These are phyloP conservation scores for Semnopithecus entellus DNA, from an alignment of 2,113 vertebrate genomes.

Conservation along the genomic window DNA sequence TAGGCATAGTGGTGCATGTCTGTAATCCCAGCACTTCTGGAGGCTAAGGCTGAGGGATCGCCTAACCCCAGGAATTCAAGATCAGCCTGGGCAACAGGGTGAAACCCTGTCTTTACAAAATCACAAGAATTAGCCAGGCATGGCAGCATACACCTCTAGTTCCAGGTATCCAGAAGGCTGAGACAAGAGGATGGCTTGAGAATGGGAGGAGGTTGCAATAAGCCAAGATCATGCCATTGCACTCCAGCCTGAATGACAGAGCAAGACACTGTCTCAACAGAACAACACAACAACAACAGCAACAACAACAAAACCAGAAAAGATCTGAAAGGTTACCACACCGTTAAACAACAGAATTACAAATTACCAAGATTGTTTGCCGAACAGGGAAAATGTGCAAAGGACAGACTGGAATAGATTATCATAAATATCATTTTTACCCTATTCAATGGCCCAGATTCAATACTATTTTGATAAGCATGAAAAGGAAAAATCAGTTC, in stretches of 20 bases:
- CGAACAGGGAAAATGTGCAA: conserved; percentile 11
- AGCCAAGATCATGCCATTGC: not conserved
- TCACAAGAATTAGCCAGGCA: not conserved
- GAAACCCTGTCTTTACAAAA: not conserved
- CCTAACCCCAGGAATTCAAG: not conserved
- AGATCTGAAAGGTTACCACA: not conserved
- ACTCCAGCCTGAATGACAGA: not conserved
- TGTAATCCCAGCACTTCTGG: not conserved
- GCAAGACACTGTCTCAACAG: not conserved
- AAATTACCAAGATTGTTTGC: not conserved
- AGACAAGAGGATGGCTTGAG: not conserved
- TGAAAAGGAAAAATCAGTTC: not conserved
- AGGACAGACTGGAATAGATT: not conserved
- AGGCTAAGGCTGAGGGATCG: not conserved
- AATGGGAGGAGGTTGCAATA: not conserved
- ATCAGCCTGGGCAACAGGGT: not conserved
- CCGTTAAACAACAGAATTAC: not conserved
- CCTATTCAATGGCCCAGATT: not conserved
- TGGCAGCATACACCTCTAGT: not conserved
- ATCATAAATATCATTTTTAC: not conserved
- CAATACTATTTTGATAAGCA: not conserved
- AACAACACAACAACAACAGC: not conserved
- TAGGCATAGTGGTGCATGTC: not conserved
- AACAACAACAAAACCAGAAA: not conserved
- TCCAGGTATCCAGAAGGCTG: not conserved